Evolutionary conservation across 2,797 vertebrate genomes (phyloP).

Genomic region (Esox lucius): DNA sequence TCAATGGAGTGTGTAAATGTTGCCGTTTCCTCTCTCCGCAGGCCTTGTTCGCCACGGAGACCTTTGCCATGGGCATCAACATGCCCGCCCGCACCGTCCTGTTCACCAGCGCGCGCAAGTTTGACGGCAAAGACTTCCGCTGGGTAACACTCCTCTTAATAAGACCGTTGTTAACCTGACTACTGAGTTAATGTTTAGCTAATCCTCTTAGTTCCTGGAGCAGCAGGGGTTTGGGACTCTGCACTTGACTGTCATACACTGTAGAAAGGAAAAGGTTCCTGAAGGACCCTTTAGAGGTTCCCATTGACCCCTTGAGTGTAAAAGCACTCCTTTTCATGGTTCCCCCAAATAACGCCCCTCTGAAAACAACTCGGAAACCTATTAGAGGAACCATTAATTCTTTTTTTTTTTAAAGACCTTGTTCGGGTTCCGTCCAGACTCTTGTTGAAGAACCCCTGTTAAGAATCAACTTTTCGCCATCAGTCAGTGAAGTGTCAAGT

Average conservation of each 20-base stretch:
- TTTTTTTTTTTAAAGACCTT: too few relatives aligned
- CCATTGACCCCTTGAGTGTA: too few relatives aligned
- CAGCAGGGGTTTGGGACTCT: neutral
- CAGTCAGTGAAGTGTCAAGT: neutral
- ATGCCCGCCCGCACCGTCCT: slow-evolving; percentile 98
- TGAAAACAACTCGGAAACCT: too few relatives aligned
- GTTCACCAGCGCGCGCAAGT: slow-evolving; percentile 96
- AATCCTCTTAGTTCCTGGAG: neutral
- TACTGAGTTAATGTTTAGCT: neutral
- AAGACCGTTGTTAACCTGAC: neutral
- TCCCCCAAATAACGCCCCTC: too few relatives aligned
- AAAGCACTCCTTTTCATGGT: too few relatives aligned
- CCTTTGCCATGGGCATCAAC: slow-evolving; percentile 99
- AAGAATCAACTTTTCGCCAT: neutral
- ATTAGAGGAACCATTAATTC: too few relatives aligned
- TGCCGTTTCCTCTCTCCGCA: slow-evolving; percentile 51
- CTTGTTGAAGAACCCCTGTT: too few relatives aligned
- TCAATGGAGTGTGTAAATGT: neutral
- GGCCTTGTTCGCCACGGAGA: slow-evolving; percentile 97
- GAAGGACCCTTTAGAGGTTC: too few relatives aligned
- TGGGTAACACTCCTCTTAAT: slow-evolving; percentile 56
- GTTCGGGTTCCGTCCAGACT: too few relatives aligned
- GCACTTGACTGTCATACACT: too few relatives aligned
- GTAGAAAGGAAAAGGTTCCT: too few relatives aligned
- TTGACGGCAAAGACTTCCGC: slow-evolving; percentile 94